Evolutionary conservation across 2,888 invertebrate species (phyloP).

Genomic region (Tetranychus truncatus): DNA sequence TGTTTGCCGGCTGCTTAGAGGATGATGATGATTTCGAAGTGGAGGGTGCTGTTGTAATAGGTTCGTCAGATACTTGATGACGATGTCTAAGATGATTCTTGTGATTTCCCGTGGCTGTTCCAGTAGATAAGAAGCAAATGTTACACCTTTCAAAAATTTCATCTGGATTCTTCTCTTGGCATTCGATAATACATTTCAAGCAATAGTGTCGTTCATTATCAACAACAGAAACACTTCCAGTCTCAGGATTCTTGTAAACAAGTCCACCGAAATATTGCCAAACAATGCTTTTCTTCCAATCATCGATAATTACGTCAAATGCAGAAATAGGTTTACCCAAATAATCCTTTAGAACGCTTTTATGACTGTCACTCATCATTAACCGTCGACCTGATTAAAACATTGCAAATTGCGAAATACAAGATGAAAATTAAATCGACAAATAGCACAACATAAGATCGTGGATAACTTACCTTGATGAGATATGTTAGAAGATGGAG

Average conservation of each 20-base stretch:
- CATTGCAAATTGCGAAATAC: not conserved
- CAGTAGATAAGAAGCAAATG: constrained; percentile 4
- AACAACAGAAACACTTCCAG: not conserved
- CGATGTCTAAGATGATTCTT: constrained; percentile 8
- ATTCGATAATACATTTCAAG: constrained; percentile 12
- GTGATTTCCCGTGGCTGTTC: constrained; percentile 11
- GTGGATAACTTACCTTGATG: not conserved
- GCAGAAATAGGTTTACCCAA: constrained; percentile 6
- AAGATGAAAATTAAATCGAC: not conserved
- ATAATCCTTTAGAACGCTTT: constrained; percentile 3
- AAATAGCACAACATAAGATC: too few relatives aligned
- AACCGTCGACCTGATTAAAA: constrained; percentile 7
- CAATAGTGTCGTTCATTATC: constrained; percentile 11
- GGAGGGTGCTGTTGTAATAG: not conserved
- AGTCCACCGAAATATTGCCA: constrained; percentile 15
- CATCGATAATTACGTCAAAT: constrained; percentile 15
- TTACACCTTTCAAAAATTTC: constrained; percentile 11
- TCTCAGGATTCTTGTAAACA: constrained; percentile 12
- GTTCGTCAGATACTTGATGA: constrained; percentile 6
- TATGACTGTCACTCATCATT: constrained; percentile 11
- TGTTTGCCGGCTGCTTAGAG: not conserved
- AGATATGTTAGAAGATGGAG: not conserved
- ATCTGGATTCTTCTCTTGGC: constrained; percentile 5
- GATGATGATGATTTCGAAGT: not conserved
- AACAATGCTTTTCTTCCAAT: constrained; percentile 12